Evolutionary conservation across 2,797 vertebrate species (phyloP), one percentile per base, ranked within the genome.

Genomic region (Decapterus maruadsi): DNA sequence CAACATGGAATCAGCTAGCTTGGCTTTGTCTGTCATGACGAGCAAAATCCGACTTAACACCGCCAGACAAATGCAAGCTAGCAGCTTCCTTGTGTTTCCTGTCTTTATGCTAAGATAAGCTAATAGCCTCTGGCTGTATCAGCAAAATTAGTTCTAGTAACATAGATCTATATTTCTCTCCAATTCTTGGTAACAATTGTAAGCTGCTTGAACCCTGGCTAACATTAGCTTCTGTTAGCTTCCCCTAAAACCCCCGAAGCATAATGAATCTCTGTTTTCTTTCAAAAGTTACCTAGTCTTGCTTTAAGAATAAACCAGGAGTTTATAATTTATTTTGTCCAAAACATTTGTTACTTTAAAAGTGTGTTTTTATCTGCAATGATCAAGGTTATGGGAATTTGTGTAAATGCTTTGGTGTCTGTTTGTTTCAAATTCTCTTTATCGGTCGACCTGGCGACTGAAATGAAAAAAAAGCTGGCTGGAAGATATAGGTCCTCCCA

Each of bases 251-350:
- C 31, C 31, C 26, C 26, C 26, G 26, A 26, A 26, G 26, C 26
- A 26, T 26, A 26, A 26, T 3, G 26, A 26, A 26, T 26, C 3
- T 46, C 17, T 51, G 10, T 26, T 14, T n/a, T 36, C 26, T 22
- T 19, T 26, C 2, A 29, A 80, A 65, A 45, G 74, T 89, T 82
- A 43, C 86, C 64, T 55, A 61, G 78, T 84, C 72, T 86, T 59
- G 50, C 79, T 72, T 84, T 74, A 81, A 72, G 64, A 81, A 58
- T 36, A 70, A 77, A 40, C 80, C 70, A 85, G 70, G 60, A 64
- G 61, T 89, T 89, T 71, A 51, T 71, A 48, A 83, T 90, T 92
- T 72, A 74, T 86, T 73, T 72, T 50, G 20, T 77, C 51, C 57
- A 61, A 87, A 87, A 46, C 31, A 72, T 78, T 84, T 61, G 34